Evolutionary conservation across 2,888 invertebrate species (phyloP), one percentile per base, ranked within the genome.

Genomic region (Agrenia bidenticulata): DNA sequence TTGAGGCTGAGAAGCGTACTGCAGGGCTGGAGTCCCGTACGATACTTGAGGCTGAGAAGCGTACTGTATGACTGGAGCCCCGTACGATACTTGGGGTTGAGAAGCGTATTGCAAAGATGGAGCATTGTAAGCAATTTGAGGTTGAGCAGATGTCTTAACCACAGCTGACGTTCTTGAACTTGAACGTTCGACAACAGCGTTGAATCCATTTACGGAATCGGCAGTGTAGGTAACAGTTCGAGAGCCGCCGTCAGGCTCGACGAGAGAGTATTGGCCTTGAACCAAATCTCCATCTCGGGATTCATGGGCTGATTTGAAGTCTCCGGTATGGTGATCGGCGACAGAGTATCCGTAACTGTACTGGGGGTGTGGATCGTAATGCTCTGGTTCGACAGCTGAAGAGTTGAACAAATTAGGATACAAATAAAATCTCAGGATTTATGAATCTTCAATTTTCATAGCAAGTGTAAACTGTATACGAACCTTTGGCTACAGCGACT

Each of bases 201-300:
- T 66, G 50, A 66, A 66, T 58, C 66, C 66, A 54, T 70, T 62
- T 58, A 70, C 61, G 27, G 67, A 59, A 42, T 73, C 72, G 55
- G 72, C 66, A 45, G 72, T 73, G 66, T 73, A 72, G 51, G 71
- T 71, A 17, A 71, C 71, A 56, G 72, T 69, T 39, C 72, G 58
- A 57, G 69, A 57, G 56, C 64, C 37, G 67, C 72, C 72, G 54
- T 72, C 72, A 49, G 72, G 72, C 60, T 72, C 72, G 23, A 72
- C 72, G 24, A 72, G 65, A 15, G 67, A 67, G 60, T 71, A 71
- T 41, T 71, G 71, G 27, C 71, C 71, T 45, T 68, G 51, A 60
- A 71, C 71, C 17, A 66, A 58, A 65, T 71, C 71, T 58, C 71
- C 71, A 54, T 65, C 59, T 15, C 71, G 68, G 49, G 68, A 49